These are phyloP conservation scores for Irena cyanogastra DNA, from an alignment of 2,113 vertebrate species.

Conservation along the genomic window DNA sequence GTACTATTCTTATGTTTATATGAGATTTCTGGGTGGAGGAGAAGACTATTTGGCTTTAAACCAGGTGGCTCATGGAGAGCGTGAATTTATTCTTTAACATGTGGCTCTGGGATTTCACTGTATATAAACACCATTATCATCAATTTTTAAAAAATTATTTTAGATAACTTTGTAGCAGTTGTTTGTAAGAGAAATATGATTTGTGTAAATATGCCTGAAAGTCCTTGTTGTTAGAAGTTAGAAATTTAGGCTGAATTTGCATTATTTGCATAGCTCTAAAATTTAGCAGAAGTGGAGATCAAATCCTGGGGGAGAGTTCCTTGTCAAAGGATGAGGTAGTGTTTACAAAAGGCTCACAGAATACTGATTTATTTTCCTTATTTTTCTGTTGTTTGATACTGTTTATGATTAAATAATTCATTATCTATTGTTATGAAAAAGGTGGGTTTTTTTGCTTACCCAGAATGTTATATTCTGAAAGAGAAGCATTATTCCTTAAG, in stretches of 20 bases:
- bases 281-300: background rate
- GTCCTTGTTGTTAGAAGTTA: background rate
- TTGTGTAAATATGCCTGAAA: background rate
- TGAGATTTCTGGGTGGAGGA: background rate
- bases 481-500: background rate
- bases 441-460: fast-evolving
- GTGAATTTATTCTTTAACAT: background rate
- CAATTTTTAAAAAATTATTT: fast-evolving
- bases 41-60: background rate
- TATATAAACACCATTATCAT: background rate
- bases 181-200: background rate
- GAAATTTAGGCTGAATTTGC: background rate
- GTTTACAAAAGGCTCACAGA: background rate
- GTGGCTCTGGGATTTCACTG: background rate
- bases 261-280: background rate
- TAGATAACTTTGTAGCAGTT: background rate
- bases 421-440: background rate
- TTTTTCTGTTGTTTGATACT: background rate
- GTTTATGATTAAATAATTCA: background rate
- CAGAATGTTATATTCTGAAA: background rate
- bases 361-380: background rate
- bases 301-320: background rate
- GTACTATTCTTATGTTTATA: background rate
- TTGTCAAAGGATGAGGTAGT: background rate
- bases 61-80: background rate